These are phyloP conservation scores for Panulirus ornatus DNA, from an alignment of 1,140 invertebrate species.

Conservation along the genomic window DNA sequence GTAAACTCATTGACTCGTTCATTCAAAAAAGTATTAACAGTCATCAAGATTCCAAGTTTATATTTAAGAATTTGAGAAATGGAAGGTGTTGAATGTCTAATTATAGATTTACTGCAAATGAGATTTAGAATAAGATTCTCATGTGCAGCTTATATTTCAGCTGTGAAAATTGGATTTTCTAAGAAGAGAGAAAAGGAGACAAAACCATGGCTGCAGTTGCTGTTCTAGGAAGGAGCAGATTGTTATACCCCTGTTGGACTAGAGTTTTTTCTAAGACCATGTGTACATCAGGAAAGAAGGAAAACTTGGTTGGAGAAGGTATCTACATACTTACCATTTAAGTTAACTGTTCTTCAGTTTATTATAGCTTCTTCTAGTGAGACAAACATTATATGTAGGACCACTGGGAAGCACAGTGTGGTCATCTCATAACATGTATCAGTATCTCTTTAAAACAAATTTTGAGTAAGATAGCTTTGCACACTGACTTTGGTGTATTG, in stretches of 20 bases:
- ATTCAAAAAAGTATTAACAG: too few species aligned
- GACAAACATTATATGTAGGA: not conserved
- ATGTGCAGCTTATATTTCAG: not conserved
- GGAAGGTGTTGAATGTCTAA: too few species aligned
- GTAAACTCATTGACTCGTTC: too few species aligned
- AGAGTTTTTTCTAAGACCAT: not conserved
- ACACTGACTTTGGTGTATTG: not conserved
- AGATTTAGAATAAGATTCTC: too few species aligned
- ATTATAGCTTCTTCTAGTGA: not conserved
- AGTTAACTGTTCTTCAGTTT: not conserved
- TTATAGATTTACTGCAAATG: too few species aligned
- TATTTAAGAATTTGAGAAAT: too few species aligned
- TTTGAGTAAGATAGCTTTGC: not conserved
- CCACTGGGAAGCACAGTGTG: not conserved
- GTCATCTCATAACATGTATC: not conserved
- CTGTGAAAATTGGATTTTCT: not conserved
- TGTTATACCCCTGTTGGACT: not conserved
- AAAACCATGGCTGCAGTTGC: not conserved
- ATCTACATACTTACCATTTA: not conserved
- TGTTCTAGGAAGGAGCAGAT: not conserved
- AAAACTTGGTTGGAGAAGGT: not conserved
- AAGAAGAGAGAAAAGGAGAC: not conserved
- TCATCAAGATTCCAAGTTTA: too few species aligned
- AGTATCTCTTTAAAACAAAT: not conserved
- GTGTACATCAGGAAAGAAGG: not conserved